Percentiles rank a stretch among this genome's conserved stretches.
Evolutionary conservation across 2,888 invertebrate species (phyloP).

Genomic region (Drosophila pegasa): DNA sequence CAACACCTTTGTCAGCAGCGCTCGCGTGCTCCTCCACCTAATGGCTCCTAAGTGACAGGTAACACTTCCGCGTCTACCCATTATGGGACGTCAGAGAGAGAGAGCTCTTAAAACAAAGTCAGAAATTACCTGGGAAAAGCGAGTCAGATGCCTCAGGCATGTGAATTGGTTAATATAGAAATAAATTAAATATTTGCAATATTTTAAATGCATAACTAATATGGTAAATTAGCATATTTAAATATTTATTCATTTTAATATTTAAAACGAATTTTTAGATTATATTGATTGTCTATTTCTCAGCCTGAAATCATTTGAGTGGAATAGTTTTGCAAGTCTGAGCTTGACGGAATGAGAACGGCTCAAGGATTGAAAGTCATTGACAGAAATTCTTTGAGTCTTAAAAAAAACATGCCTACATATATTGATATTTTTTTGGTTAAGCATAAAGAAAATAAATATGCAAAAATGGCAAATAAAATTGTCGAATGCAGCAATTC

Average conservation of each 20-base stretch:
- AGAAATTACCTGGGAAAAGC: conserved; percentile 3
- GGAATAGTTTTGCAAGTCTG: too few species aligned
- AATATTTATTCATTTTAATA: too few species aligned
- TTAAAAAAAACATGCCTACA: background rate
- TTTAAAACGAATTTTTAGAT: too few species aligned
- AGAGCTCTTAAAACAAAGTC: background rate
- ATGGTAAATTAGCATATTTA: too few species aligned
- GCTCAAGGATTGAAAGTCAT: background rate
- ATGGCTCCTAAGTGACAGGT: conserved; percentile 18
- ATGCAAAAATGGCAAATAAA: conserved; percentile 30
- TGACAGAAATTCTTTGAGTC: background rate
- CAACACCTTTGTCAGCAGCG: conserved; percentile 41
- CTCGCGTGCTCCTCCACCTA: conserved; percentile 4
- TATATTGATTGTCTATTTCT: too few species aligned
- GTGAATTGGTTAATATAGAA: background rate
- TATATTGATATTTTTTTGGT: background rate
- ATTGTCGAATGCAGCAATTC: conserved; percentile 54
- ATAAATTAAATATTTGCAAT: too few species aligned
- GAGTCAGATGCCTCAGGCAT: background rate
- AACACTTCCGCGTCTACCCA: background rate
- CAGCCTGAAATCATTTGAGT: too few species aligned
- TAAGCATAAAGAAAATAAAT: background rate
- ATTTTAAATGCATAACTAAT: too few species aligned
- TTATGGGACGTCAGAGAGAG: background rate
- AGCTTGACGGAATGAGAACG: too few species aligned